These are phyloP conservation scores for Gyrodactylus salaris DNA, from an alignment of 1,140 invertebrate species.

Conservation along the genomic window DNA sequence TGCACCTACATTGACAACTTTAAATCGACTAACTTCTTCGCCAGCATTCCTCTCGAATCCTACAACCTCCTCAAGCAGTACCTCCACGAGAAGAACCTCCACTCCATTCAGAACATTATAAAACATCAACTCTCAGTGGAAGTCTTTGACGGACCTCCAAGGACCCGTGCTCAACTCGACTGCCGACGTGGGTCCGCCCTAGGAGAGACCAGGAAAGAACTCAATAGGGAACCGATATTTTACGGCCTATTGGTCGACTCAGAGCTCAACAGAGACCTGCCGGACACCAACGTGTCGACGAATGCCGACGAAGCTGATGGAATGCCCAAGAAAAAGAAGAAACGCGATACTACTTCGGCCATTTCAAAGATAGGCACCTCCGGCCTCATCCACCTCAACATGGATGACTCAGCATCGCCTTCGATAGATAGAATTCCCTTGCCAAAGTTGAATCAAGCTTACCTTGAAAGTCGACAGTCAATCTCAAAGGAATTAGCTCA, in stretches of 20 bases:
- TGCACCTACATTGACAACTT: neutral
- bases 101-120: neutral
- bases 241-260: neutral
- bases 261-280: neutral
- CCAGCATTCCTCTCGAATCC: neutral
- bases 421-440: neutral
- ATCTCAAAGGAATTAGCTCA: neutral
- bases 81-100: neutral
- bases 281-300: neutral
- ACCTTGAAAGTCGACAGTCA: neutral
- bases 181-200: neutral
- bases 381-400: neutral
- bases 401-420: neutral
- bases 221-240: neutral
- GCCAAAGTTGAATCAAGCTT: neutral
- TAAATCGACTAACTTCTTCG: neutral
- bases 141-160: neutral
- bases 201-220: neutral
- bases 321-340: neutral
- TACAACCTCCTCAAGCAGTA: neutral
- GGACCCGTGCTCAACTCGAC: neutral
- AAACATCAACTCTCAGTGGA: neutral
- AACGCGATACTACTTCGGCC: neutral
- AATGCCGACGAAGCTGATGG: neutral
- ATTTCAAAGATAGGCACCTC: neutral